Percentiles rank a stretch among this genome's conserved stretches.
These are phyloP conservation scores for Drosophila grimshawi DNA, from an alignment of 1,140 invertebrate genomes.

Conservation along the genomic window DNA sequence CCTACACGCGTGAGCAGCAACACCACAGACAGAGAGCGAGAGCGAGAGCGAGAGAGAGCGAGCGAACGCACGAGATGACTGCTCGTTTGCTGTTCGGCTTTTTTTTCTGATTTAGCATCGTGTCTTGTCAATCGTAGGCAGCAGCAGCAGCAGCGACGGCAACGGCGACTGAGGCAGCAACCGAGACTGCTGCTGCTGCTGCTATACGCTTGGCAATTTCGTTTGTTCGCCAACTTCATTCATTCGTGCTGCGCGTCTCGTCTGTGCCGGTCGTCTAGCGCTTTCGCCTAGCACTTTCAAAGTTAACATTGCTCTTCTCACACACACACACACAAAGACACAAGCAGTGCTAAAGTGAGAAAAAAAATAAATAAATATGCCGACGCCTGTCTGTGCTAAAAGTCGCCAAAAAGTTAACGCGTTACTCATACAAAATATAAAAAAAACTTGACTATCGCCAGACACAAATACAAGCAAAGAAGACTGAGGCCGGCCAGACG, in stretches of 20 bases:
- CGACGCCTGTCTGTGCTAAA: conserved; percentile 42
- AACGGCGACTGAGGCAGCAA: conserved; percentile 10
- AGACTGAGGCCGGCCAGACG: conserved; percentile 67
- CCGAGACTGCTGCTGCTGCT: conserved; percentile 12
- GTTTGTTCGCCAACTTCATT: conserved; percentile 71
- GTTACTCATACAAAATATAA: conserved; percentile 60
- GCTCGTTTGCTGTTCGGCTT: conserved; percentile 25
- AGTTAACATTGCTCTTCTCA: conserved; percentile 18
- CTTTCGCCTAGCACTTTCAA: conserved; percentile 24
- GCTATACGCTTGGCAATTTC: conserved; percentile 34
- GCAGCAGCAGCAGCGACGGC: conserved; percentile 11
- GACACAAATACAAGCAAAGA: conserved; percentile 28
- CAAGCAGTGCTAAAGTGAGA: conserved; percentile 46
- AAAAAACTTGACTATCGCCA: conserved; percentile 59
- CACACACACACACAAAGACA: conserved; percentile 47
- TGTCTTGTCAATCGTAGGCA: conserved; percentile 24
- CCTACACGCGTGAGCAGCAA: conserved; percentile 76
- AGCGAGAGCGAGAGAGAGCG: conserved; percentile 24
- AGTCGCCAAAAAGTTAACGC: conserved; percentile 47
- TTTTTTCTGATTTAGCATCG: conserved; percentile 9
- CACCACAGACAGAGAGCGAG: not conserved
- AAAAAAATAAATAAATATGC: conserved; percentile 35
- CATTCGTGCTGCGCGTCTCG: conserved; percentile 75
- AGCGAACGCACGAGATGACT: conserved; percentile 17
- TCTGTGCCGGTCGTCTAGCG: conserved; percentile 66